Conservation (phyloP, 2,797 vertebrate genomes). For the Threskiornis aethiopicus region DNA sequence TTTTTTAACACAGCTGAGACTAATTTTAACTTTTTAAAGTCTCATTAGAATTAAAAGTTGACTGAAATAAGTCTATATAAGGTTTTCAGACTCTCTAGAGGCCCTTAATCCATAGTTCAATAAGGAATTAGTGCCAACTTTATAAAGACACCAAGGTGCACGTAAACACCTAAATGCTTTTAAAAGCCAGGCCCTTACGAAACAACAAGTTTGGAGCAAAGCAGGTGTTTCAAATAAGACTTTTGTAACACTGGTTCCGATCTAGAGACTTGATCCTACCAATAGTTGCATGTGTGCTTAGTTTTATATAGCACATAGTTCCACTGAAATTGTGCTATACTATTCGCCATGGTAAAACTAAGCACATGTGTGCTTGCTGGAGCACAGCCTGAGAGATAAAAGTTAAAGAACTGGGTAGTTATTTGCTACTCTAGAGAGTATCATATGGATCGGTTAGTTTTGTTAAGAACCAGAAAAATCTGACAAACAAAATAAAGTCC, state of each 20-base stretch:
- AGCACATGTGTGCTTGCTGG: background rate
- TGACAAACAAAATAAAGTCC: background rate
- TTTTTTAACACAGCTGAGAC: background rate
- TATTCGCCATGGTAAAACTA: background rate
- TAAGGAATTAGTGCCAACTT: background rate
- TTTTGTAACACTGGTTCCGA: background rate
- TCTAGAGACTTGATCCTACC: background rate
- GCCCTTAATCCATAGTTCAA: background rate
- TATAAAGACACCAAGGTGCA: background rate
- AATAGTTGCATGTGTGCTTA: background rate
- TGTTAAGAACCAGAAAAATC: background rate
- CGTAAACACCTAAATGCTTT: background rate
- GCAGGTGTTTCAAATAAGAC: background rate
- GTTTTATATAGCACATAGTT: background rate
- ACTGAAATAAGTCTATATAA: background rate
- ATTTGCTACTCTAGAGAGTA: background rate
- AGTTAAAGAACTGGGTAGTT: background rate
- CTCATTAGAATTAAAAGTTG: background rate
- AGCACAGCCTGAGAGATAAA: background rate
- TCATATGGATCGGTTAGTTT: rapidly evolving
- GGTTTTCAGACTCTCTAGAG: background rate
- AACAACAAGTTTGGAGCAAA: background rate
- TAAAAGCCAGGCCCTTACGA: background rate
- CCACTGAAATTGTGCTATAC: background rate
- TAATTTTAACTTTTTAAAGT: background rate